Conservation (phyloP, 2,888 invertebrate genomes). For the Blera fallax region DNA sequence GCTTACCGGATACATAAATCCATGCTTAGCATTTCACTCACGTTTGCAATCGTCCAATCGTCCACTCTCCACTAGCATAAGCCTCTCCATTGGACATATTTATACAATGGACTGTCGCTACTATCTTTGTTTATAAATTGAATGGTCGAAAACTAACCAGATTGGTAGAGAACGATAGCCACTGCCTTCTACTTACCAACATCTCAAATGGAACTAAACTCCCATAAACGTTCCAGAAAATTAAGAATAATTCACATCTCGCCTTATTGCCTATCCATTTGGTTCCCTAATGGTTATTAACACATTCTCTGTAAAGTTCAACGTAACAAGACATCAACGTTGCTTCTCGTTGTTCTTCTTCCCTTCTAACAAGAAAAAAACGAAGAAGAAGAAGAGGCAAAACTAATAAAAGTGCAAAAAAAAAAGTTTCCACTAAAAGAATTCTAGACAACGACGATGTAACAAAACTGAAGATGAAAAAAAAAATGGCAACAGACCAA, state of each 20-base stretch:
- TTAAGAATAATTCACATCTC: slow-evolving; percentile 43
- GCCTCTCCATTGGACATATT: not conserved
- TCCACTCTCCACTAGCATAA: not conserved
- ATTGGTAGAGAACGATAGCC: not conserved
- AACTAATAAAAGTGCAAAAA: slow-evolving; percentile 33
- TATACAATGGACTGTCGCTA: not conserved
- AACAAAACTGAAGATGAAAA: slow-evolving; percentile 2
- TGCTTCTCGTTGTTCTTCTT: not conserved
- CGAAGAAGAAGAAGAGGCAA: not conserved
- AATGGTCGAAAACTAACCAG: not conserved
- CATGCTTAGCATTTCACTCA: slow-evolving; percentile 26
- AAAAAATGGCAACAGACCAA: slow-evolving; percentile 51
- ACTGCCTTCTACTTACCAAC: not conserved
- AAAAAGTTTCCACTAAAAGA: slow-evolving; percentile 26
- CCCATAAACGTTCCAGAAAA: slow-evolving; percentile 31
- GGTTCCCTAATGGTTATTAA: slow-evolving; percentile 45
- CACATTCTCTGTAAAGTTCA: slow-evolving; percentile 55
- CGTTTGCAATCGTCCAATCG: slow-evolving; percentile 27
- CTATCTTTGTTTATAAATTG: not conserved
- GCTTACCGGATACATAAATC: not conserved
- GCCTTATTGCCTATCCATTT: slow-evolving; percentile 43
- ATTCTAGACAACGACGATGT: slow-evolving; percentile 32
- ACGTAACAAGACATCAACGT: slow-evolving; percentile 55
- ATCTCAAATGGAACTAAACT: slow-evolving; percentile 4
- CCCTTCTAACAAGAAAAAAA: not conserved